Base-by-base conservation (phyloP, 2,888 invertebrate genomes). In the Heliconius cydno region DNA sequence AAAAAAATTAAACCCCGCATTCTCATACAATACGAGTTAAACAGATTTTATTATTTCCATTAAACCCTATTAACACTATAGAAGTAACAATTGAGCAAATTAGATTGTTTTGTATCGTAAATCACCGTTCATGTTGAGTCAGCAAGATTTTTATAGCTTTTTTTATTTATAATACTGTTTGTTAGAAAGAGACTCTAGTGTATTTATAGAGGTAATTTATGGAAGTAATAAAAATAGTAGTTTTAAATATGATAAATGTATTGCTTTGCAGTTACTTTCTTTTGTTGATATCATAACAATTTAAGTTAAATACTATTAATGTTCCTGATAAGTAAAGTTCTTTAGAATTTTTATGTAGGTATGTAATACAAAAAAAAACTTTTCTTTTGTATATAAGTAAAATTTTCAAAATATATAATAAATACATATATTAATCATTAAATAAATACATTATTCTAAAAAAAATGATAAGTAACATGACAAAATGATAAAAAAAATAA, bases 11-110 rank as follows among this genome's bases (percentile, higher is more conserved):
- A 73, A 67, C 78, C 86, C 87, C 86, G 85, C 86, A 86, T 87
- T 81, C 83, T 84, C 81, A 82, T 78, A 81, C 82, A 83, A 82
- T 78, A 80, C 82, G 83, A 70, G 89, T 90, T 92, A 89, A 93
- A 92, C 88, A 87, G 87, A 88, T 89, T 89, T 82, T 83, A 81
- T 90, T 91, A 90, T 91, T 91, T 90, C 88, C 81, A 81, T 90
- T 91, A 90, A 91, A 91, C 90, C 87, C 86, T 86, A 89, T 90
- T 83, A 87, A 86, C 84, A 82, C 85, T 46, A 86, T 87, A 86
- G 77, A 86, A 86, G 87, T 88, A 88, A 78, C 88, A 87, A 89
- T 88, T 90, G 89, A 84, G 85, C 90, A 86, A 90, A 93, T 92
- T 90, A 88, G 88, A 92, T 90, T 85, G 89, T 87, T 87, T 89